phyloP scores from a whole-genome alignment of 1,140 invertebrate species.

The Agrilus planipennis region DNA sequence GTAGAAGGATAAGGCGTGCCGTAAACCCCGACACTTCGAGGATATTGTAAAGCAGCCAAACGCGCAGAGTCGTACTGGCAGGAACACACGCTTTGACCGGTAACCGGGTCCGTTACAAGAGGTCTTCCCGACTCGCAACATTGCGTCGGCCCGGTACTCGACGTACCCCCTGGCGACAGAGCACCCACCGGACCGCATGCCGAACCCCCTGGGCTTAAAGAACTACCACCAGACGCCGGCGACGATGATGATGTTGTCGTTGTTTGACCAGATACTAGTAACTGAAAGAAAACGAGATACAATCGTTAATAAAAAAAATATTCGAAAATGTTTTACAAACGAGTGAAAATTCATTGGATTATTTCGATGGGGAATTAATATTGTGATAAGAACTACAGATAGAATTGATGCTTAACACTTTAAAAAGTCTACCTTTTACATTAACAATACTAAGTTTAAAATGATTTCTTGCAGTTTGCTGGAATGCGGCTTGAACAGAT shows the following conservation, averaged over 20 bases:
- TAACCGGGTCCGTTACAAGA: constrained; percentile 87
- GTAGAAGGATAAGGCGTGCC: constrained; percentile 72
- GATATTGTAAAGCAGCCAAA: constrained; percentile 59
- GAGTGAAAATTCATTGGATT: too few relatives aligned
- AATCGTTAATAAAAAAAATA: too few relatives aligned
- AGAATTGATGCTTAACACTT: too few relatives aligned
- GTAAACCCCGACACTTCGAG: constrained; percentile 56
- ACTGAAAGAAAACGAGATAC: constrained; percentile 48
- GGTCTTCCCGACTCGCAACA: constrained; percentile 90
- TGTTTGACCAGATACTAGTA: constrained; percentile 58
- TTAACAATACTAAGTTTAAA: too few relatives aligned
- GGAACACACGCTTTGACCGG: constrained; percentile 91
- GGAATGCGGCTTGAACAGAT: too few relatives aligned
- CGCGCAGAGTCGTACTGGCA: constrained; percentile 85
- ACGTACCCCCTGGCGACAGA: constrained; percentile 60
- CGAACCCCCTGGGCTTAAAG: constrained; percentile 47
- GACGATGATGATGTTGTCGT: constrained; percentile 51
- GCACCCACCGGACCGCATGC: constrained; percentile 44
- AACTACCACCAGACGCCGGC: constrained; percentile 41
- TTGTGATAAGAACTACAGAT: too few relatives aligned
- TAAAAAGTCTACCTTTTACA: too few relatives aligned
- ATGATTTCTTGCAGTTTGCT: too few relatives aligned
- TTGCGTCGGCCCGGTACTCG: constrained; percentile 45
- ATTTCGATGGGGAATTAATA: too few relatives aligned
- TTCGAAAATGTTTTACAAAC: too few relatives aligned